phyloP scores from a whole-genome alignment of 2,888 invertebrate species.

The Sialis fuliginosa region DNA sequence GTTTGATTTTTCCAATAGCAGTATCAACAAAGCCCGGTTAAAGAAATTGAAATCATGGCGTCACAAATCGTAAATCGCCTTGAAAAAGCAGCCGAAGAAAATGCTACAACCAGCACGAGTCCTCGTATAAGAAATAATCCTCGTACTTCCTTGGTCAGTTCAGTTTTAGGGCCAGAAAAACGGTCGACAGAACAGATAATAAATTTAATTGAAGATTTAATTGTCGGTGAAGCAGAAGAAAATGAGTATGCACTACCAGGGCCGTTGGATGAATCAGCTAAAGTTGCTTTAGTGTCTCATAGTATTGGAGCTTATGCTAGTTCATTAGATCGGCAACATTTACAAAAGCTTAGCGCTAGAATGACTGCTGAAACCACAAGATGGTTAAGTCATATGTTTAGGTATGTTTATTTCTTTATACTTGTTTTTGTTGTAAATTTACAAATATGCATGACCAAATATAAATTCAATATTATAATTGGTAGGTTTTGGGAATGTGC shows the following conservation, averaged over 20 bases:
- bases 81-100: constrained; percentile 24
- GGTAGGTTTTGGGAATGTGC: constrained; percentile 63
- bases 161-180: constrained; percentile 22
- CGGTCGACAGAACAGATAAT: constrained; percentile 36
- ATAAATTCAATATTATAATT: constrained; percentile 7
- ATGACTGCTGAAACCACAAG: constrained; percentile 72
- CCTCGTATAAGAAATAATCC: constrained; percentile 15
- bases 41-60: constrained; percentile 27
- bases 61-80: constrained; percentile 26
- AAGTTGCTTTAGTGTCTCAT: constrained; percentile 64
- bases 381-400: constrained; percentile 77
- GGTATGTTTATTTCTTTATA: constrained; percentile 27
- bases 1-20: background rate
- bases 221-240: constrained; percentile 43
- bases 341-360: constrained; percentile 62
- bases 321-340: constrained; percentile 60
- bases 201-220: constrained; percentile 36
- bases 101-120: constrained; percentile 14
- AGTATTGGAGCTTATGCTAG: constrained; percentile 74
- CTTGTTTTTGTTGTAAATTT: background rate
- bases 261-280: constrained; percentile 41
- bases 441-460: background rate
- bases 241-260: constrained; percentile 38
- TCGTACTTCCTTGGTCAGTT: background rate
- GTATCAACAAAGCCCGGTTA: constrained; percentile 14